Evolutionary conservation across 2,113 vertebrate species (phyloP), one percentile per base, ranked within the genome.

Genomic region (Corythornis cristatus): DNA sequence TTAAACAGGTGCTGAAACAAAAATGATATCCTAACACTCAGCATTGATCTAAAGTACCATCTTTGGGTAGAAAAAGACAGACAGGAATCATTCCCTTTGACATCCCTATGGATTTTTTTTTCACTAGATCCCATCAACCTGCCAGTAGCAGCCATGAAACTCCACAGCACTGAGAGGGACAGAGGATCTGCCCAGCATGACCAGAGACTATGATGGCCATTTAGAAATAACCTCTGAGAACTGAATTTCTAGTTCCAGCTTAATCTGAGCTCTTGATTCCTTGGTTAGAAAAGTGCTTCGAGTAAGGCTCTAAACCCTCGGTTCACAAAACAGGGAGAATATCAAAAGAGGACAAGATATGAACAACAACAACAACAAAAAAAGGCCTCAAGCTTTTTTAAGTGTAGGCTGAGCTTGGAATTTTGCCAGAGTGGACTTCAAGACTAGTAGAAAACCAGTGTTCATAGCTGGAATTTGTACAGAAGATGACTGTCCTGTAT

Each of bases 231-330:
- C 4, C 66, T 84, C 9, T n/a, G 53, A 60, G 46, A 93, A 76
- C 20, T 3, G 31, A 45, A 60, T 70, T 29, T 51, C 29, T 20
- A 35, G 40, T 53, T 88, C 60, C 87, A 74, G 71, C 2, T 8
- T 12, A 48, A 81, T 93, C 74, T 50, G 86, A 83, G 75, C 76
- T 93, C 94, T 71, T 66, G 58, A 91, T 42, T 92, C 67, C 76
- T 93, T 33, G 8, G 70, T 93, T 92, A 86, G 29, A 86, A 94
- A 96, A 96, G 93, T 93, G 86, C 93, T 93, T 94, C 15, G 67
- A 96, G 72, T 51, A 93, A 95, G 43, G 66, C 75, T 93, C 37
- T 73, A 76, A 86, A 78, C 53, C 20, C 83, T 89, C 77, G 51
- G 67, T 53, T 93, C 87, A 91, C 67, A 72, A 72, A 86, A 86